Evolutionary conservation across 2,113 vertebrate genomes (phyloP).

Genomic region (Erythrolamprus reginae): DNA sequence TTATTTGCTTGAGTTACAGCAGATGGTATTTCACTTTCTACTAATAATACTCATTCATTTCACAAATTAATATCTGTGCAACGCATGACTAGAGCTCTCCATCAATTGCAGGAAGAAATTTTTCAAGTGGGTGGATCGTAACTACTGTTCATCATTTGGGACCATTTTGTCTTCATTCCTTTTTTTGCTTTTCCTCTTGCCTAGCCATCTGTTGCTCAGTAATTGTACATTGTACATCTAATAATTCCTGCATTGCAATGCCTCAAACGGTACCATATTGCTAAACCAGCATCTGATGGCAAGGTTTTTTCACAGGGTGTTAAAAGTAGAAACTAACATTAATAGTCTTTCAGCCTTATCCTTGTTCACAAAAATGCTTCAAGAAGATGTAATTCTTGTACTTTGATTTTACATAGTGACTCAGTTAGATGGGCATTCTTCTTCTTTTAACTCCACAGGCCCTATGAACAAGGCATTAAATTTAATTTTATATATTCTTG

Average conservation of each 20-base stretch:
- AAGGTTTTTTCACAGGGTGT: not conserved
- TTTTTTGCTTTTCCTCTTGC: not conserved
- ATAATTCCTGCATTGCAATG: not conserved
- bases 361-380: not conserved
- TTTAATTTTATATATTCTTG: not conserved
- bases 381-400: not conserved
- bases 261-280: not conserved
- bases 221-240: not conserved
- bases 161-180: not conserved
- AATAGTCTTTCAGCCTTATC: not conserved
- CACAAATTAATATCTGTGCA: conserved; percentile 23
- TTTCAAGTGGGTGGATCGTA: not conserved
- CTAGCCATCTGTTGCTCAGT: not conserved
- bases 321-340: not conserved
- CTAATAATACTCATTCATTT: not conserved
- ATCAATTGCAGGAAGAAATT: not conserved
- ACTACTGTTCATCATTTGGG: not conserved
- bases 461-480: not conserved
- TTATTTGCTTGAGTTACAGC: conserved; percentile 9
- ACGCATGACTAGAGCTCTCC: conserved; percentile 10
- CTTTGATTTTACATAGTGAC: not conserved
- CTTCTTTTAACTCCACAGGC: not conserved
- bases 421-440: not conserved
- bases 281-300: not conserved
- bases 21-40: not conserved